Evolutionary conservation across 1,140 invertebrate genomes (phyloP).

Genomic region (Aricia agestis): DNA sequence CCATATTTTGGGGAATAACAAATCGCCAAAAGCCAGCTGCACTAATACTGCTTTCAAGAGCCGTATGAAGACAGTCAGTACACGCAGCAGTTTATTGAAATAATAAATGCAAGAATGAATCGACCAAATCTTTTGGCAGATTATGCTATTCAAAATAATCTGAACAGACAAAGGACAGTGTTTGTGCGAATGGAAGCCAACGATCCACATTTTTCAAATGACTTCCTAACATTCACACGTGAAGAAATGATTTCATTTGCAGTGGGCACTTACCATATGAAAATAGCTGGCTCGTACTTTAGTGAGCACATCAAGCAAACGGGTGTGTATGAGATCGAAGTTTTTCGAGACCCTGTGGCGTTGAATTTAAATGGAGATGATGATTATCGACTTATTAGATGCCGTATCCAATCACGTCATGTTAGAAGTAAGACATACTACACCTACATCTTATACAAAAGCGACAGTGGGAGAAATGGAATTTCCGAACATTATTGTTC

Average conservation of each 20-base stretch:
- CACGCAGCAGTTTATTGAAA: neutral
- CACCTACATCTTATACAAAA: too few relatives aligned
- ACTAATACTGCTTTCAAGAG: constrained; percentile 16
- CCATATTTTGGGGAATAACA: too few relatives aligned
- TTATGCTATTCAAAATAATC: constrained; percentile 10
- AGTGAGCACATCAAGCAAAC: constrained; percentile 5
- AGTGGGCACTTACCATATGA: neutral
- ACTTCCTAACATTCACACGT: neutral
- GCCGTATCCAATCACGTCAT: too few relatives aligned
- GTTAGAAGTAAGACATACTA: too few relatives aligned
- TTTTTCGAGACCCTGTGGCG: too few relatives aligned
- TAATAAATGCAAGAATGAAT: neutral
- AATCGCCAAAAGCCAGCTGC: neutral
- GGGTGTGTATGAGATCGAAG: too few relatives aligned
- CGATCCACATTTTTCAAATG: neutral
- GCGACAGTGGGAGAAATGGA: too few relatives aligned
- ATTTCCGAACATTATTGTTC: neutral
- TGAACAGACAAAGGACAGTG: neutral
- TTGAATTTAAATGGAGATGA: too few relatives aligned
- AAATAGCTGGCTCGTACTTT: constrained; percentile 13
- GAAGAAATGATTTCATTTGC: neutral
- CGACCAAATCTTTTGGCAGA: constrained; percentile 15
- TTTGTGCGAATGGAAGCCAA: constrained; percentile 2
- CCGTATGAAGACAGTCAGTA: constrained; percentile 14
- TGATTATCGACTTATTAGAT: too few relatives aligned